A percentile compares a stretch with the other conserved stretches of the same genome.
Evolutionary conservation across 2,113 vertebrate species (phyloP).

Genomic region (Bothrops jararaca): DNA sequence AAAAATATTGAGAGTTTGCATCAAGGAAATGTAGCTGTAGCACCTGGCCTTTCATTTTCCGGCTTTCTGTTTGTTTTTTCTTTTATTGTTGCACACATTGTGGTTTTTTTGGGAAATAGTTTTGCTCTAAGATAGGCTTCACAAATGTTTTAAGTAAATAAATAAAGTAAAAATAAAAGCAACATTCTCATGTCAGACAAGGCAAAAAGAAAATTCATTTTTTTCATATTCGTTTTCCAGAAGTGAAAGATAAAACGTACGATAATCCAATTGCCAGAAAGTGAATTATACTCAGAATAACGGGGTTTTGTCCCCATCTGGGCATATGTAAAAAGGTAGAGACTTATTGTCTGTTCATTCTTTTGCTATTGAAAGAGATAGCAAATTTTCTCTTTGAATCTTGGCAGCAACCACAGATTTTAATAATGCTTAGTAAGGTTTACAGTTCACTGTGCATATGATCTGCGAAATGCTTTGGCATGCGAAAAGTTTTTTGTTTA

Average conservation of each 20-base stretch:
- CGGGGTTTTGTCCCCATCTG: background rate
- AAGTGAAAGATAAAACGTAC: background rate
- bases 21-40: background rate
- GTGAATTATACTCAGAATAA: background rate
- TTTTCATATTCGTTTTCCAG: background rate
- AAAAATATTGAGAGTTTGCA: background rate
- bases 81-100: background rate
- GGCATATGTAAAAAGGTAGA: background rate
- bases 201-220: background rate
- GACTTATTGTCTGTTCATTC: background rate
- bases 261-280: background rate
- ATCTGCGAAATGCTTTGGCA: slow-evolving; percentile 45
- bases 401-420: slow-evolving; percentile 55
- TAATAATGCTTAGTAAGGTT: slow-evolving; percentile 53
- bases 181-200: background rate
- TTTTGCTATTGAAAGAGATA: slow-evolving; percentile 46
- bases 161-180: background rate
- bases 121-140: background rate
- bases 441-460: slow-evolving; percentile 54
- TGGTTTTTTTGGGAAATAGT: background rate
- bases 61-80: background rate
- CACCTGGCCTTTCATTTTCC: background rate
- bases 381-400: slow-evolving; percentile 54
- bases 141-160: background rate
- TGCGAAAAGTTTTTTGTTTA: slow-evolving; percentile 49